phyloP scores from a whole-genome alignment of 2,113 vertebrate genomes.

The Candoia aspera region DNA sequence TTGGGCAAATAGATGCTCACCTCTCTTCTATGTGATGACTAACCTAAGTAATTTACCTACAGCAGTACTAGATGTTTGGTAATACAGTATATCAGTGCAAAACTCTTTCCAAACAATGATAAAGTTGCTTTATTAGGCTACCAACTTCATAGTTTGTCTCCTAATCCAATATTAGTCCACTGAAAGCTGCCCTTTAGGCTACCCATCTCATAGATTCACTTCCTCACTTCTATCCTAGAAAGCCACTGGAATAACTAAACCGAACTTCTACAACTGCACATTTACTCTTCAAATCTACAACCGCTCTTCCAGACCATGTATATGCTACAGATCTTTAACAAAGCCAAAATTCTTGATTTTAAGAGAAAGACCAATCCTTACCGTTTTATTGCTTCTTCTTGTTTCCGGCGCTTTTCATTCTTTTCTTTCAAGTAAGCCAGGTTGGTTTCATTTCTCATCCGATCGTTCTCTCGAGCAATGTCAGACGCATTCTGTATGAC shows the following conservation, averaged over 20 bases:
- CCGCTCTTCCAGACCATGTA: neutral
- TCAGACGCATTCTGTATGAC: constrained; percentile 98
- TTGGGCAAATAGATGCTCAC: neutral
- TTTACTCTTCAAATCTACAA: neutral
- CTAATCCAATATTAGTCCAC: neutral
- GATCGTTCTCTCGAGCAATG: constrained; percentile 95
- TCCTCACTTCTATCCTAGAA: neutral
- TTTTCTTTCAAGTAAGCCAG: constrained; percentile 94
- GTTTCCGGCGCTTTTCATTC: constrained; percentile 90
- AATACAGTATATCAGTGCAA: neutral
- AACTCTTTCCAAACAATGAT: neutral
- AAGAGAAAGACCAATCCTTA: constrained; percentile 60
- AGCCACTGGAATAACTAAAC: neutral
- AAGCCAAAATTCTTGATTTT: neutral
- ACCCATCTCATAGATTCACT: neutral
- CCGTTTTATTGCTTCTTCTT: constrained; percentile 95
- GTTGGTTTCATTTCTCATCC: constrained; percentile 91
- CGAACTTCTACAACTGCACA: neutral
- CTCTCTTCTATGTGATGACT: neutral
- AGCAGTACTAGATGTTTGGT: neutral
- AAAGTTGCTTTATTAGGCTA: neutral
- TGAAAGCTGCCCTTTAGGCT: neutral
- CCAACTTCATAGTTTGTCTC: neutral
- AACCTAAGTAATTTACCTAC: neutral
- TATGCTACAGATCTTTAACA: neutral